phyloP scores from a whole-genome alignment of 92 coral and sea anemone species.

The Siderastrea radians region DNA sequence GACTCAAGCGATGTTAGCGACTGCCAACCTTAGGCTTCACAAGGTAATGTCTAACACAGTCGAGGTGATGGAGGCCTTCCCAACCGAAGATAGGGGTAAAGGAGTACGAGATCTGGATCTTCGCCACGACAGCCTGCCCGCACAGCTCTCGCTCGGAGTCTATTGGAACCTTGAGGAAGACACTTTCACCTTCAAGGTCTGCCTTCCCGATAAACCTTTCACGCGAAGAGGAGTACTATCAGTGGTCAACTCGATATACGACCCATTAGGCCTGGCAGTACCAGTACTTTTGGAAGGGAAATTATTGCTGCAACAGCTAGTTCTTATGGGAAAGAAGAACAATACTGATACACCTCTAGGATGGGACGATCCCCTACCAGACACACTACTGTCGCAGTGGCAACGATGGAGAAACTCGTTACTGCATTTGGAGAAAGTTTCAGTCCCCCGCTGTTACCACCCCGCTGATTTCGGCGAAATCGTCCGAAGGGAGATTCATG shows the following conservation, averaged over 20 bases:
- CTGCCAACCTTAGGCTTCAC: conserved; percentile 69
- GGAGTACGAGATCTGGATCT: conserved; percentile 62
- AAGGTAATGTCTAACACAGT: conserved; percentile 73
- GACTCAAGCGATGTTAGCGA: conserved; percentile 54
- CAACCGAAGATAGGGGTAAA: conserved; percentile 70
- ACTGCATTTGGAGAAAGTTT: too few species aligned
- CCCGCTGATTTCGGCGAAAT: conserved; percentile 50
- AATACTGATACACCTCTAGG: conserved; percentile 17
- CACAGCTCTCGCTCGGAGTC: conserved; percentile 72
- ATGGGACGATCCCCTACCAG: too few species aligned
- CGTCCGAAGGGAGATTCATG: conserved; percentile 49
- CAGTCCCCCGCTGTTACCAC: too few species aligned
- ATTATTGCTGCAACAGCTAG: conserved; percentile 49
- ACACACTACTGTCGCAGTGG: too few species aligned
- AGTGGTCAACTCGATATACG: conserved; percentile 57
- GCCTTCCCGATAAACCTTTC: conserved; percentile 57
- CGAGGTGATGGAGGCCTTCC: conserved; percentile 77
- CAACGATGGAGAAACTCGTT: too few species aligned
- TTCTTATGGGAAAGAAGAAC: conserved; percentile 41
- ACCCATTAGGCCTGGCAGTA: conserved; percentile 63
- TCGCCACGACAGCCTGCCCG: conserved; percentile 61
- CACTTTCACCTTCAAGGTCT: conserved; percentile 55
- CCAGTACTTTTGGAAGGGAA: conserved; percentile 59
- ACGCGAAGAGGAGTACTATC: conserved; percentile 74
- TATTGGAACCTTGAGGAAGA: conserved; percentile 69